Evolutionary conservation across 2,888 invertebrate species (phyloP).

Genomic region (Melanotus villosus): DNA sequence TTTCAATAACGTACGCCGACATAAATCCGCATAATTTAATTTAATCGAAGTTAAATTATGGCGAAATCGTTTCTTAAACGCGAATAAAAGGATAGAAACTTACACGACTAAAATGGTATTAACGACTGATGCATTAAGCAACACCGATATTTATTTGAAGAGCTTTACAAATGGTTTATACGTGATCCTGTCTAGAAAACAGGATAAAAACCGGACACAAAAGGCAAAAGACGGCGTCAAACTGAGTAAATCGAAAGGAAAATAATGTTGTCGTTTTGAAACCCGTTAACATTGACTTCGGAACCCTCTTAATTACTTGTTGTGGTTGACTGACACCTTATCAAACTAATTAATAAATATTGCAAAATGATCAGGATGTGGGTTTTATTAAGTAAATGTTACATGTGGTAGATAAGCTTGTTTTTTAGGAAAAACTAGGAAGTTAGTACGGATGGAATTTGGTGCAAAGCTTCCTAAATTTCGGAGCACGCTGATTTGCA

Average conservation of each 20-base stretch:
- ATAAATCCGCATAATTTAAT: conserved; percentile 4
- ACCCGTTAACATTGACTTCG: too few species aligned
- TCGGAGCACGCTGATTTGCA: too few species aligned
- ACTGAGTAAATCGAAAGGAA: conserved; percentile 10
- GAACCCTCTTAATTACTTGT: too few species aligned
- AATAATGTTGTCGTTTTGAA: too few species aligned
- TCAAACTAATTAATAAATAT: background rate
- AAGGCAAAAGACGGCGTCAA: conserved; percentile 15
- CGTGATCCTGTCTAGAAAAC: conserved; percentile 17
- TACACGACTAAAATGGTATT: conserved; percentile 11
- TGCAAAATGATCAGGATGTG: background rate
- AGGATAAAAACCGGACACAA: conserved; percentile 4
- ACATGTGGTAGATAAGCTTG: too few species aligned
- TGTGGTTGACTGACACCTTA: background rate
- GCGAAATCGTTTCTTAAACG: too few species aligned
- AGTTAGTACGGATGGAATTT: too few species aligned
- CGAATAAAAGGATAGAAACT: too few species aligned
- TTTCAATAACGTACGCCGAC: background rate
- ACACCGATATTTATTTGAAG: conserved; percentile 17
- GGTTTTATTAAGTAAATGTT: background rate
- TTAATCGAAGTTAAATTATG: background rate
- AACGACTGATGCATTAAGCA: conserved; percentile 11
- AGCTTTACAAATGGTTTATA: conserved; percentile 17
- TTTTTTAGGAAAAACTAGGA: too few species aligned
- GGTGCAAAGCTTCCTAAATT: too few species aligned